Percentiles rank a stretch among this genome's conserved stretches.
Evolutionary conservation across 2,797 vertebrate species (phyloP).

Genomic region (Denticeps clupeoides): DNA sequence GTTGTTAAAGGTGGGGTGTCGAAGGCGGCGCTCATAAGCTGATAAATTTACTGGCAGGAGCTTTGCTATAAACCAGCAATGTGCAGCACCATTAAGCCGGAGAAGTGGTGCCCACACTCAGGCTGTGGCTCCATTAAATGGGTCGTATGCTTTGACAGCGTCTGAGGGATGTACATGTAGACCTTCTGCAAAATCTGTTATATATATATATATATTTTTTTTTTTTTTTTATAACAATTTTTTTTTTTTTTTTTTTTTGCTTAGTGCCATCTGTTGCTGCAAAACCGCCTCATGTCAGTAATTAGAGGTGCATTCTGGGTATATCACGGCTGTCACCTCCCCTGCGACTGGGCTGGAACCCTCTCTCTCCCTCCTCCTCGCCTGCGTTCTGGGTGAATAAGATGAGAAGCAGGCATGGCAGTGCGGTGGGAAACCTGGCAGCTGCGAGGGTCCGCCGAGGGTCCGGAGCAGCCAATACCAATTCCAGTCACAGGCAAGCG

Average conservation of each 20-base stretch:
- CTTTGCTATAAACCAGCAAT: too few species aligned
- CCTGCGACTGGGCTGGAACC: constrained; percentile 26
- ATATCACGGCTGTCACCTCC: constrained; percentile 5
- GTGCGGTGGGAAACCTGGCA: constrained; percentile 5
- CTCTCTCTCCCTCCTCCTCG: constrained; percentile 4
- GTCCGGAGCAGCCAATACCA: too few species aligned
- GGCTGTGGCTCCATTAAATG: neutral
- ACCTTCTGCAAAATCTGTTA: too few species aligned
- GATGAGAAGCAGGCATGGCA: constrained; percentile 16
- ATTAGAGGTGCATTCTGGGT: constrained; percentile 8
- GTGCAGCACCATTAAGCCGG: too few species aligned
- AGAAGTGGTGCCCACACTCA: neutral
- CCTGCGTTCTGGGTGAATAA: constrained; percentile 8
- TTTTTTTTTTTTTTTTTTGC: too few species aligned
- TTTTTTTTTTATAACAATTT: too few species aligned
- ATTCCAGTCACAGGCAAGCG: too few species aligned
- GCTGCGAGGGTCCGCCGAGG: neutral
- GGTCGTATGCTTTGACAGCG: neutral
- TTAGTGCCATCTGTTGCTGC: constrained; percentile 9
- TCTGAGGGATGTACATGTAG: too few species aligned
- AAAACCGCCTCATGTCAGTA: constrained; percentile 3
- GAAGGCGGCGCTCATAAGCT: too few species aligned
- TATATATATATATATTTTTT: too few species aligned
- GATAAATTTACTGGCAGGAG: too few species aligned
- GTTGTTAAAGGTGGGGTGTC: too few species aligned